Base-by-base conservation (phyloP, 1,140 invertebrate genomes). In the Pachypeltis micranthus region DNA sequence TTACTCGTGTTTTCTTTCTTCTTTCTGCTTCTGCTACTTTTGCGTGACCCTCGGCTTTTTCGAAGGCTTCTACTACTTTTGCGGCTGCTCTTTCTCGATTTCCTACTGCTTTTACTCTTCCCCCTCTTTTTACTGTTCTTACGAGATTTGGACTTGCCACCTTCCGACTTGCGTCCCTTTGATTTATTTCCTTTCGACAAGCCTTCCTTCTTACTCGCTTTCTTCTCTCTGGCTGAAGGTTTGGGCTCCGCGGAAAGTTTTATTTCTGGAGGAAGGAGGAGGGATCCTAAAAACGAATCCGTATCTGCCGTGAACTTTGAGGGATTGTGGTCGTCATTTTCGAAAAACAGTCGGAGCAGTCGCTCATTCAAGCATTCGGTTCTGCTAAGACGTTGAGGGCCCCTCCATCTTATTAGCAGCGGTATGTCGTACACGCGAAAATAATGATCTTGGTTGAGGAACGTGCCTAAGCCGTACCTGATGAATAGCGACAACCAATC, bases 311-410 rank as follows among this genome's bases (percentile, higher is more conserved):
- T 21, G 21, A 51, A 51, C 21, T 51, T 51, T 7, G 12, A 4
- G 10, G 47, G 47, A 51, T 51, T 4, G 47, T 51, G 47, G 4
- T 51, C 47, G 47, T 51, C 47, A 21, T 51, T 51, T 51, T 51
- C 47, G 21, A 51, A 51, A 21, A 51, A 51, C 7, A 51, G 47
- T 10, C 21, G 7, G 4, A 51, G 10, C 4, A 51, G 47, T 21
- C 47, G 47, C 47, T 51, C 47, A 21, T 51, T 21, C 10, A 51
- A 21, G 23, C 47, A 51, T 51, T 51, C 47, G 7, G 47, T 14
- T 3, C 47, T 7, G 47, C 47, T 14, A 3, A 51, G 19, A 4
- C 47, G 47, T 21, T 51, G 47, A 51, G 47, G 47, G 4, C 47
- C 47, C 23, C 21, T 51, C 47, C 47, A 51, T 51, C 47, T 7